Evolutionary conservation across 2,797 vertebrate genomes (phyloP), one percentile per base, ranked within the genome.

Genomic region (Lutjanus campechanus): DNA sequence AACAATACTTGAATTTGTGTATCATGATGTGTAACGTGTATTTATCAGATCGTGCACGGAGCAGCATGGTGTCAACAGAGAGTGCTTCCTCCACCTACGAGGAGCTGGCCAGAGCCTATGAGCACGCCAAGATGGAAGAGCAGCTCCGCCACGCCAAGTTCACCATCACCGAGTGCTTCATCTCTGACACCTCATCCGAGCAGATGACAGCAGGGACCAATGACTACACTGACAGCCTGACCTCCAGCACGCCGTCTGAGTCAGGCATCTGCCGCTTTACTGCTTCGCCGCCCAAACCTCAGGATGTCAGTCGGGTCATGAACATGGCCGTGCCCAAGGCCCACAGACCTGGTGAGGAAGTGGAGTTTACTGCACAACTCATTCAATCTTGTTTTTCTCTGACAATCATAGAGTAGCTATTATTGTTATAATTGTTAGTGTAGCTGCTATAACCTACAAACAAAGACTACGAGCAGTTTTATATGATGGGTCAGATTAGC

Each of bases 91-190:
- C 98, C 87, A 99, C 98, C 0, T 99, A 99, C 0, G 98, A 99
- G 95, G 98, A 99, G 89, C 95, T 99, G 93, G 98, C 98, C 1
- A 95, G 98, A 78, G 98, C 98, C 41, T 99, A 99, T 0, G 98
- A 99, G 84, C 98, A 99, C 0, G 98, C 98, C 89, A 99, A 99
- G 95, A 98, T 99, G 98, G 98, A 99, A 88, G 98, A 99, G 85
- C 98, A 99, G 94, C 96, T 99, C 89, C 95, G 98, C 64, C 98
- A 99, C 0, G 98, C 98, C 92, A 99, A 99, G 96, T 99, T 99
- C 96, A 99, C 98, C 93, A 99, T 99, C 95, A 99, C 98, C 0
- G 98, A 99, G 88, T 99, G 98, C 96, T 99, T 99, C 96, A 99
- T 99, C 89, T 99, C 98, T 2, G 98, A 99, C 95, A 99, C 98